These are phyloP conservation scores for Apodemia mormo DNA, from an alignment of 2,888 invertebrate species.

Conservation along the genomic window DNA sequence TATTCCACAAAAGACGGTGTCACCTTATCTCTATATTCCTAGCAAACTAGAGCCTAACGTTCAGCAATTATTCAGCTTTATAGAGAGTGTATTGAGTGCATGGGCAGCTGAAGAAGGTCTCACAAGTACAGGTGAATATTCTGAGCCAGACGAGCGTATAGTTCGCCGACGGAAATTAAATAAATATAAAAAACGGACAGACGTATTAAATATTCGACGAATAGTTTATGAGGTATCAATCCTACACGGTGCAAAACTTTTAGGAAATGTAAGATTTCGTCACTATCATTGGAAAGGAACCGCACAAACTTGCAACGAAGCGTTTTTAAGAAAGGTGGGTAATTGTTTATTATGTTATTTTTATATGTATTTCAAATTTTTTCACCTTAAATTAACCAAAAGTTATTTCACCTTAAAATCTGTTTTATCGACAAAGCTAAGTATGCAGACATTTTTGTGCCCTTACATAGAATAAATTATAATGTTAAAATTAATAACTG, in stretches of 20 bases:
- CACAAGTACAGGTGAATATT: slow-evolving; percentile 87
- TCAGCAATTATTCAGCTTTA: slow-evolving; percentile 90
- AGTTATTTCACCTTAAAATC: no score
- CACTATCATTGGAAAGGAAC: slow-evolving; percentile 93
- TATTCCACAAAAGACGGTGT: slow-evolving; percentile 72
- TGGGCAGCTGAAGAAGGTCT: slow-evolving; percentile 89
- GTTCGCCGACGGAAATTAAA: slow-evolving; percentile 82
- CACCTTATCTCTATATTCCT: slow-evolving; percentile 76
- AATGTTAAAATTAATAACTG: no score
- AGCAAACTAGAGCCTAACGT: slow-evolving; percentile 88
- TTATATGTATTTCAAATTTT: neutral
- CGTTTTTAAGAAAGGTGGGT: slow-evolving; percentile 92
- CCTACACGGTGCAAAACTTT: slow-evolving; percentile 83
- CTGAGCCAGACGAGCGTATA: slow-evolving; percentile 87
- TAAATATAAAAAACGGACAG: slow-evolving; percentile 84
- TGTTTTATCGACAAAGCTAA: no score
- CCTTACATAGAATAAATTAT: no score
- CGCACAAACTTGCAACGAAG: slow-evolving; percentile 93
- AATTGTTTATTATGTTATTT: neutral
- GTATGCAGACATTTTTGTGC: neutral
- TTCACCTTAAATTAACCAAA: no score
- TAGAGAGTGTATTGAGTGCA: slow-evolving; percentile 89
- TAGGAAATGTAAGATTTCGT: slow-evolving; percentile 86
- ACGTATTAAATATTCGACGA: slow-evolving; percentile 85
- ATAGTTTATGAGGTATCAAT: slow-evolving; percentile 87